phyloP scores from a whole-genome alignment of 2,888 invertebrate genomes.

The Hydropsyche betteni region DNA sequence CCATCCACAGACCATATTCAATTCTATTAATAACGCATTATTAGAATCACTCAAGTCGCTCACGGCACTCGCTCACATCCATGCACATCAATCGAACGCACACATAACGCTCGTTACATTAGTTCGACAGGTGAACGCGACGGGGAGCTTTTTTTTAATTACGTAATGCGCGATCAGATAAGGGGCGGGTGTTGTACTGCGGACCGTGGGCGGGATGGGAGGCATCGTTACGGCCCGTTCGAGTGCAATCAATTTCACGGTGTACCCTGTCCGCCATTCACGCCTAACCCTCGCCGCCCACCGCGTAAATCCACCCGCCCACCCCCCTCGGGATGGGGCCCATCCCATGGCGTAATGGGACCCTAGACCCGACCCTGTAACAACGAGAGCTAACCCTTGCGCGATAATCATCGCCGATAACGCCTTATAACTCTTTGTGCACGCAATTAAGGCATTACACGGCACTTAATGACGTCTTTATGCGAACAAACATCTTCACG shows the following conservation, averaged over 20 bases:
- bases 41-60: too few species aligned
- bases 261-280: conserved; percentile 25
- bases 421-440: conserved; percentile 42
- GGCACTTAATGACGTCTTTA: conserved; percentile 43
- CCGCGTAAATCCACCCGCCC: conserved; percentile 27
- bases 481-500: conserved; percentile 28
- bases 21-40: too few species aligned
- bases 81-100: too few species aligned
- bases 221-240: conserved; percentile 37
- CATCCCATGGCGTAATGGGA: background rate
- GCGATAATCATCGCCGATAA: conserved; percentile 35
- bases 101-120: background rate
- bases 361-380: too few species aligned
- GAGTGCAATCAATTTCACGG: conserved; percentile 47
- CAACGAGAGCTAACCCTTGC: background rate
- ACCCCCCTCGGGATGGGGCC: background rate
- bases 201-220: background rate
- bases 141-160: conserved; percentile 38
- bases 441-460: conserved; percentile 49
- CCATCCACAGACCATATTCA: too few species aligned
- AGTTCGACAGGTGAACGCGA: conserved; percentile 17
- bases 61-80: too few species aligned
- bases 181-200: conserved; percentile 27
- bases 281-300: conserved; percentile 27
- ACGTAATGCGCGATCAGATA: conserved; percentile 46